A percentile compares a stretch with the other conserved stretches of the same genome.
Conservation (phyloP, 2,797 vertebrate species). For the Hydrocynus forskahlii region DNA sequence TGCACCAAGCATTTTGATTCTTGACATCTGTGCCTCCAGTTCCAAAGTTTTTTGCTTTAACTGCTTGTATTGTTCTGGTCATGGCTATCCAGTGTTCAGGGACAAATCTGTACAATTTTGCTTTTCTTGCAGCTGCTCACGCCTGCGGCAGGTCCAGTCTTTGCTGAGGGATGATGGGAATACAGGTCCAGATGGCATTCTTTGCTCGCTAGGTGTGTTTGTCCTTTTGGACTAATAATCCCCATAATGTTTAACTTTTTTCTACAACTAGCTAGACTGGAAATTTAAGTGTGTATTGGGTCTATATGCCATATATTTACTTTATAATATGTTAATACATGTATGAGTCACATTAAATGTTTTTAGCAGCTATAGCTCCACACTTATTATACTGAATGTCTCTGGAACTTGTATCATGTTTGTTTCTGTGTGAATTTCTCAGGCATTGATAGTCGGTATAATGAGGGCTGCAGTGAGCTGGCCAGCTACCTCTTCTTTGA, state of each 20-base stretch:
- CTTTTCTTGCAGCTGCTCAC: slow-evolving; percentile 82
- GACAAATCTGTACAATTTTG: neutral
- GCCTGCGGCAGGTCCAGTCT: slow-evolving; percentile 88
- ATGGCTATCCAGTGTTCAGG: neutral
- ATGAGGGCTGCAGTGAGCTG: slow-evolving; percentile 93
- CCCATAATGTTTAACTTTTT: neutral
- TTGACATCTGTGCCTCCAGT: neutral
- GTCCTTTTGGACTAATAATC: slow-evolving; percentile 3
- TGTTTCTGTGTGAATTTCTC: slow-evolving; percentile 24
- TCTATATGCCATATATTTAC: neutral
- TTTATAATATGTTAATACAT: neutral
- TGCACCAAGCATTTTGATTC: too few species aligned
- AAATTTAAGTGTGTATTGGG: neutral
- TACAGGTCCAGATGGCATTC: slow-evolving; percentile 86
- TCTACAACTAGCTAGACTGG: neutral
- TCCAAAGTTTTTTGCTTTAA: neutral
- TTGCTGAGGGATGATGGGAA: slow-evolving; percentile 83
- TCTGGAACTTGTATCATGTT: slow-evolving; percentile 4
- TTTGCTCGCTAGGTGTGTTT: slow-evolving; percentile 91
- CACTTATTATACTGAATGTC: neutral
- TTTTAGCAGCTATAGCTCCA: neutral
- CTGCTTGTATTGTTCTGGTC: neutral
- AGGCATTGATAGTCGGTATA: slow-evolving; percentile 98
- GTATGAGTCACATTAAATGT: too few species aligned
- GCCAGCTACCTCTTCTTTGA: slow-evolving; percentile 94